Base-by-base conservation (phyloP, 2,797 vertebrate genomes). In the Danio kyathit region DNA sequence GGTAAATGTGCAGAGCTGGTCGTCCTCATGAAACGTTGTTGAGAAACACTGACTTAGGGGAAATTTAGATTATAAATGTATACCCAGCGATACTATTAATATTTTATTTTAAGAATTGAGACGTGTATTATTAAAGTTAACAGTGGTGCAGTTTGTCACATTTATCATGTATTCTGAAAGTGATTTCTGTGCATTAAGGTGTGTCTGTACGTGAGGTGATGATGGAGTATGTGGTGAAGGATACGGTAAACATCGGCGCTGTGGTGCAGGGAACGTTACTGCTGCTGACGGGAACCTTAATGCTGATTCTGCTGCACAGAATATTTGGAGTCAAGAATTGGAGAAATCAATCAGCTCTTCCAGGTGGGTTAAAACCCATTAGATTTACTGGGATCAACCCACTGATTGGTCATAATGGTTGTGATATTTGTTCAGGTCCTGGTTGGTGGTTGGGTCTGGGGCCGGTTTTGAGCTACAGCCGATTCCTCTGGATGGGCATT, bases 401-500 rank as follows among this genome's bases (percentile, higher is more conserved):
- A 54, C 13, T 7, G 0, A n/a, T n/a, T 59, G 17, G 19, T 60
- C 44, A 38, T 8, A 10, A 6, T 46, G 21, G 17, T 17, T 60
- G 41, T 17, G 21, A 8, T 49, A 40, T 60, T 49, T 49, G 59
- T 12, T 5, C 79, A 99, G 98, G 98, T 88, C 98, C 98, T 4
- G 89, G 89, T 63, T 98, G 96, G 86, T 94, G 93, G 0, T 88
- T 96, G 88, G 98, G 98, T 44, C 89, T 99, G 0, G 98, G 98
- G 0, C 96, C 97, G 0, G 69, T 98, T 69, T 87, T 99, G 11
- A 96, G 96, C 19, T 96, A 99, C 0, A 72, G 87, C 79, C 92
- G 97, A n/a, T 98, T 99, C 74, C 91, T 99, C 40, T 97, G 96
- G 96, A 97, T 95, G 79, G 98, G 98, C 48, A 95, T 99, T 0